phyloP scores from a whole-genome alignment of 2,797 vertebrate genomes.

The Saxicola maurus region DNA sequence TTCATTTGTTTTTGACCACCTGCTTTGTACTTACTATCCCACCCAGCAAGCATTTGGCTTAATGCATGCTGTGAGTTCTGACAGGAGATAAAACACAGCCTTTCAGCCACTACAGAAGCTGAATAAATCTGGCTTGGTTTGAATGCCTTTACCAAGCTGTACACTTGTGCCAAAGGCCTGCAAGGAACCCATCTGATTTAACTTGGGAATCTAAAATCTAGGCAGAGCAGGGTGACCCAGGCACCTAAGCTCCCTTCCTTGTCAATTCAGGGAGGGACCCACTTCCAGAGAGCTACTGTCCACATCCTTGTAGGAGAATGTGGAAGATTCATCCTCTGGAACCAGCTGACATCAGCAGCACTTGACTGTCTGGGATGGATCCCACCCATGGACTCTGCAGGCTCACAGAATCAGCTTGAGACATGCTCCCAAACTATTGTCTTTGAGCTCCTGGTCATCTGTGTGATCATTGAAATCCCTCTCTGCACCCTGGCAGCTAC shows the following conservation, averaged over 20 bases:
- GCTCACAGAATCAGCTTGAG: not conserved
- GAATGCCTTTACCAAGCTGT: not conserved
- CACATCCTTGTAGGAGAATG: not conserved
- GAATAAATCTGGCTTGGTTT: not conserved
- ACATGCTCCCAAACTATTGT: not conserved
- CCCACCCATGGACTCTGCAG: not conserved
- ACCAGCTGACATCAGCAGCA: not conserved
- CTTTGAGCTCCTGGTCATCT: not conserved
- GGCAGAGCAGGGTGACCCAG: not conserved
- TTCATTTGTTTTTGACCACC: not conserved
- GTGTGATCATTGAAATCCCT: not conserved
- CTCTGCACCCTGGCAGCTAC: not conserved
- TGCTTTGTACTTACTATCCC: not conserved
- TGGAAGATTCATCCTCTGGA: not conserved
- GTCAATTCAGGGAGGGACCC: not conserved
- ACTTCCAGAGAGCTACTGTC: not conserved
- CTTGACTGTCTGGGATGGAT: not conserved
- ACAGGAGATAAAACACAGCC: not conserved
- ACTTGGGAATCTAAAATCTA: not conserved
- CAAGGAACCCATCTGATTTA: not conserved
- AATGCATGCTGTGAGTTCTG: not conserved
- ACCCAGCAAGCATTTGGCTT: not conserved
- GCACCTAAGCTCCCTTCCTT: not conserved
- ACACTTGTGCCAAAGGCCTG: not conserved
- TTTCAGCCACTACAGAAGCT: not conserved